phyloP scores from a whole-genome alignment of 2,113 vertebrate species.

The Actenoides hombroni region DNA sequence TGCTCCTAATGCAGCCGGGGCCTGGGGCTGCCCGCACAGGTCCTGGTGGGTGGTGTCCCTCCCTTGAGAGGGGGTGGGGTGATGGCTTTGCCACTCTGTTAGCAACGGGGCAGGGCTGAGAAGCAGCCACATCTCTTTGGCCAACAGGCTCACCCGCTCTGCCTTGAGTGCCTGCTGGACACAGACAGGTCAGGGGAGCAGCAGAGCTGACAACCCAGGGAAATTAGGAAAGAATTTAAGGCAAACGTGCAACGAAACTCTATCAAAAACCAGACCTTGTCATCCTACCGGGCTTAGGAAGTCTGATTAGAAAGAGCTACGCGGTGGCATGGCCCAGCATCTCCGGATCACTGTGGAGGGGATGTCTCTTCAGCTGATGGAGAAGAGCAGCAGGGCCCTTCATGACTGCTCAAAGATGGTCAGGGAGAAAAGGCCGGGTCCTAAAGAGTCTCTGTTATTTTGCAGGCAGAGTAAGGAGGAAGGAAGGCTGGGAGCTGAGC shows the following conservation, averaged over 20 bases:
- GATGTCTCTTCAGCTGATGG: background rate
- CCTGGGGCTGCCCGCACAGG: background rate
- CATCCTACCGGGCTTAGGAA: background rate
- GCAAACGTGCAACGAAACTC: background rate
- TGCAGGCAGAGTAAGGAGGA: background rate
- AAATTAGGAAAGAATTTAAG: background rate
- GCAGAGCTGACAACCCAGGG: background rate
- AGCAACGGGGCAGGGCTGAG: background rate
- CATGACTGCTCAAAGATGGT: background rate
- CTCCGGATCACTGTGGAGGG: too few species aligned
- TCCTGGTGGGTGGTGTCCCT: background rate
- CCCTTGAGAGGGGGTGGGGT: background rate
- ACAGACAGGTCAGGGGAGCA: background rate
- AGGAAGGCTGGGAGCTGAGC: background rate
- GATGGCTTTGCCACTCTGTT: background rate
- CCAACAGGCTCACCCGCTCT: too few species aligned
- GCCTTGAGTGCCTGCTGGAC: background rate
- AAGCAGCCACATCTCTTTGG: background rate
- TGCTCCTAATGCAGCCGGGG: accelerated
- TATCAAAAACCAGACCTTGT: background rate
- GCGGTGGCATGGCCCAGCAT: too few species aligned
- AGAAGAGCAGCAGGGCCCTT: background rate
- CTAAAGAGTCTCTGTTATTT: background rate
- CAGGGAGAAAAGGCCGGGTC: background rate
- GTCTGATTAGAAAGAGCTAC: background rate